These are phyloP conservation scores for Eubasilissa regina DNA, from an alignment of 1,140 invertebrate genomes.

Conservation along the genomic window DNA sequence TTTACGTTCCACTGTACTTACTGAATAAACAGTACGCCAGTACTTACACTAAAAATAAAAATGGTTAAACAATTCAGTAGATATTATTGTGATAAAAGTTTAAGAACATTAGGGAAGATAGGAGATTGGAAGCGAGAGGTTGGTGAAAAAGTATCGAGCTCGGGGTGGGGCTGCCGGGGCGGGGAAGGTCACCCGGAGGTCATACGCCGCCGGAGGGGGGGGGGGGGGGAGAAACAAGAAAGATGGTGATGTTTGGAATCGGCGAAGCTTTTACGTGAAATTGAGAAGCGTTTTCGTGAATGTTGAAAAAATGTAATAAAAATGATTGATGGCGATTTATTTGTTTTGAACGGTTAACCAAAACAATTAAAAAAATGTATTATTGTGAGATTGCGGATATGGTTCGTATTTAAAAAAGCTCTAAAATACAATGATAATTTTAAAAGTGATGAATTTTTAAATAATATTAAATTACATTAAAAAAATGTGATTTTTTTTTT, in stretches of 20 bases:
- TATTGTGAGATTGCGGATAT: too few relatives aligned
- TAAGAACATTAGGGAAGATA: slow-evolving; percentile 17
- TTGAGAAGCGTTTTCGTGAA: slow-evolving; percentile 32
- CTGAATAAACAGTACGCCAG: too few relatives aligned
- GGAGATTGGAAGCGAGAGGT: slow-evolving; percentile 34
- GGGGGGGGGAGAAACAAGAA: slow-evolving; percentile 42
- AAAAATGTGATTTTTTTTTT: too few relatives aligned
- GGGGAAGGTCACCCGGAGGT: slow-evolving; percentile 55
- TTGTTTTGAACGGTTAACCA: neutral
- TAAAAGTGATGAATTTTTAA: too few relatives aligned
- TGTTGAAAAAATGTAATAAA: slow-evolving; percentile 35
- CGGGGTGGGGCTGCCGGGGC: slow-evolving; percentile 5
- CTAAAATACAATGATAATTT: too few relatives aligned
- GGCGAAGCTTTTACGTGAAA: slow-evolving; percentile 42
- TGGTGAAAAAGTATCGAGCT: slow-evolving; percentile 40
- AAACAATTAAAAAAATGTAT: too few relatives aligned
- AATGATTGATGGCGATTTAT: slow-evolving; percentile 6
- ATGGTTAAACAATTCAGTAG: neutral
- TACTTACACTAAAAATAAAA: neutral
- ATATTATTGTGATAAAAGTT: slow-evolving; percentile 31
- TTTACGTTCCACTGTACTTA: too few relatives aligned
- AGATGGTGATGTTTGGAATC: slow-evolving; percentile 31
- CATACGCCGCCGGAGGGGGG: slow-evolving; percentile 39
- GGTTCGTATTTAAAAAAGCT: too few relatives aligned
- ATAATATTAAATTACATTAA: too few relatives aligned